Percentiles rank a stretch among this genome's conserved stretches.
These are phyloP conservation scores for Eulemur albifrons DNA, from an alignment of 2,797 vertebrate species.

Conservation along the genomic window DNA sequence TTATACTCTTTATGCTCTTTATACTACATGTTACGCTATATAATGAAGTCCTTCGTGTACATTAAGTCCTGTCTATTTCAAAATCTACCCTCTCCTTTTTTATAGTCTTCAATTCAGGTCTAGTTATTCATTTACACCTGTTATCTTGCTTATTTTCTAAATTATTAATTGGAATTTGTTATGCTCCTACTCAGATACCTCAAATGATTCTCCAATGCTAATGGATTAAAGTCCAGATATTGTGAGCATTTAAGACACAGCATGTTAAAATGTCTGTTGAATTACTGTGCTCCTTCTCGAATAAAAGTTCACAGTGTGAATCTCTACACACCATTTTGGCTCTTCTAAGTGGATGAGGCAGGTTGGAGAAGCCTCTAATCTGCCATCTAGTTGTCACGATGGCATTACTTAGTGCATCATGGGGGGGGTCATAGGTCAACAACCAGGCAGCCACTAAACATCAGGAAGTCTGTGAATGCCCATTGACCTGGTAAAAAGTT, in stretches of 20 bases:
- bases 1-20: neutral
- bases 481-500: too few species aligned
- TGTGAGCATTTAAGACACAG: neutral
- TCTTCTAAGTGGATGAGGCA: neutral
- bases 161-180: neutral
- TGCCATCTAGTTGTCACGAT: neutral
- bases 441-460: neutral
- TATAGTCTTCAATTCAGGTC: neutral
- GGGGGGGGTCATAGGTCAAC: neutral
- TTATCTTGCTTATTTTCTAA: neutral
- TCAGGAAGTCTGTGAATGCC: neutral
- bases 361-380: neutral
- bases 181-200: neutral
- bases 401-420: neutral
- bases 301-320: neutral
- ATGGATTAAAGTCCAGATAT: neutral
- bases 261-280: neutral
- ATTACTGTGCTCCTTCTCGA: neutral
- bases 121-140: neutral
- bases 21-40: too few species aligned
- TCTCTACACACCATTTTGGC: neutral
- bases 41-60: neutral
- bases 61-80: neutral
- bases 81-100: neutral
- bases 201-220: neutral